Evolutionary conservation across 2,113 vertebrate genomes (phyloP).

Genomic region (Setophaga petechia): DNA sequence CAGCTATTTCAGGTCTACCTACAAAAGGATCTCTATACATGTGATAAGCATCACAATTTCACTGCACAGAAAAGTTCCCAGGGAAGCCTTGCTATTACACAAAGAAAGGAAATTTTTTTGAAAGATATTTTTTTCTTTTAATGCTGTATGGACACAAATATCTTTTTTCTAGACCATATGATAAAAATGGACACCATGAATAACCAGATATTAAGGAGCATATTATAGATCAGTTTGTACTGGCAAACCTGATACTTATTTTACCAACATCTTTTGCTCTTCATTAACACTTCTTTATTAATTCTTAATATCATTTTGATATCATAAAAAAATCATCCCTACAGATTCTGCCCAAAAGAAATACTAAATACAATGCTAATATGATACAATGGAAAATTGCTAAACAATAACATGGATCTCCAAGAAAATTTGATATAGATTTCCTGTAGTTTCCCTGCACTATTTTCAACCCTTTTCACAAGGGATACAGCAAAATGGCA

Average conservation of each 20-base stretch:
- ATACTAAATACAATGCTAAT: background rate
- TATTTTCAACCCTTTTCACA: constrained; percentile 54
- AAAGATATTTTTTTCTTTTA: background rate
- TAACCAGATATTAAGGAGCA: background rate
- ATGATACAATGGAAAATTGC: background rate
- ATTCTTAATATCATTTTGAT: background rate
- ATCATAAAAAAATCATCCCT: background rate
- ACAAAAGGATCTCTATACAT: background rate
- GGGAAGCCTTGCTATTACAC: background rate
- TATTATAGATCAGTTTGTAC: background rate
- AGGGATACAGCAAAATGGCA: constrained; percentile 40
- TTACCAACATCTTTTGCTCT: background rate
- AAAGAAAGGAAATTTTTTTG: background rate
- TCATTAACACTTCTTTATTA: background rate
- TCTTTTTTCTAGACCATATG: background rate
- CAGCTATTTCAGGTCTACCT: background rate
- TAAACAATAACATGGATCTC: constrained; percentile 28
- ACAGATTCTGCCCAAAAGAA: background rate
- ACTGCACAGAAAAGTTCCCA: background rate
- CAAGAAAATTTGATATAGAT: constrained; percentile 37
- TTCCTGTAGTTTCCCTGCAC: constrained; percentile 42
- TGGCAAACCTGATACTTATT: background rate
- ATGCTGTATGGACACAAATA: background rate
- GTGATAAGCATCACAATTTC: background rate
- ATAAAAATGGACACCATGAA: background rate